These are phyloP conservation scores for Acanthisitta chloris DNA, from an alignment of 2,113 vertebrate genomes.

Conservation along the genomic window DNA sequence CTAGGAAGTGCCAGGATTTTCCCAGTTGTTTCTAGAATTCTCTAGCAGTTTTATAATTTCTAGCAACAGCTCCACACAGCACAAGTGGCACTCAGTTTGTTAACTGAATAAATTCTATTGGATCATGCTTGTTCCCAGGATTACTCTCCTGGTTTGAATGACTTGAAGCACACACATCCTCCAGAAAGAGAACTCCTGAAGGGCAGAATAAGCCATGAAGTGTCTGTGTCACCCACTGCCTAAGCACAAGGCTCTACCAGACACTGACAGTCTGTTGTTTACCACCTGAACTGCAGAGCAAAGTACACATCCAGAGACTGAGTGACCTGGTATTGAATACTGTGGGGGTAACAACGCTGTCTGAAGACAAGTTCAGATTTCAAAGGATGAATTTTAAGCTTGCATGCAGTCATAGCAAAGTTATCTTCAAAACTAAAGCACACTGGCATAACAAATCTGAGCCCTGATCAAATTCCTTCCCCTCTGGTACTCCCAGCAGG, in stretches of 20 bases:
- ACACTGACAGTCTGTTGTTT: neutral
- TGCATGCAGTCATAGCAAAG: neutral
- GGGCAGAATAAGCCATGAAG: neutral
- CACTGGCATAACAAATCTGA: neutral
- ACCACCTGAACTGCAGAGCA: neutral
- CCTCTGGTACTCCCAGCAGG: neutral
- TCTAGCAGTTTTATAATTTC: neutral
- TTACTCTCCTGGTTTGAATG: neutral
- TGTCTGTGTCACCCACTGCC: accelerated
- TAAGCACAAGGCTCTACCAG: neutral
- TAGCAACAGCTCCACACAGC: neutral
- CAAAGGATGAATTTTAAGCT: neutral
- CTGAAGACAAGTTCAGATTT: neutral
- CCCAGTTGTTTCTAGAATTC: neutral
- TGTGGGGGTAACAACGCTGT: neutral
- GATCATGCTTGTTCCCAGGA: neutral
- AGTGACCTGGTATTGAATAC: neutral
- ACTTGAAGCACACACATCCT: neutral
- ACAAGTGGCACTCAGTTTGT: neutral
- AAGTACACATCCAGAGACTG: neutral
- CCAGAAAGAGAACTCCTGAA: neutral
- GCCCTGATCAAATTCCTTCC: neutral
- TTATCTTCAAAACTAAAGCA: neutral
- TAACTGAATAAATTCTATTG: neutral
- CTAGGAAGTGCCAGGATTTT: neutral